Conservation (phyloP, 1,140 invertebrate genomes). For the Drosophila sechellia region DNA sequence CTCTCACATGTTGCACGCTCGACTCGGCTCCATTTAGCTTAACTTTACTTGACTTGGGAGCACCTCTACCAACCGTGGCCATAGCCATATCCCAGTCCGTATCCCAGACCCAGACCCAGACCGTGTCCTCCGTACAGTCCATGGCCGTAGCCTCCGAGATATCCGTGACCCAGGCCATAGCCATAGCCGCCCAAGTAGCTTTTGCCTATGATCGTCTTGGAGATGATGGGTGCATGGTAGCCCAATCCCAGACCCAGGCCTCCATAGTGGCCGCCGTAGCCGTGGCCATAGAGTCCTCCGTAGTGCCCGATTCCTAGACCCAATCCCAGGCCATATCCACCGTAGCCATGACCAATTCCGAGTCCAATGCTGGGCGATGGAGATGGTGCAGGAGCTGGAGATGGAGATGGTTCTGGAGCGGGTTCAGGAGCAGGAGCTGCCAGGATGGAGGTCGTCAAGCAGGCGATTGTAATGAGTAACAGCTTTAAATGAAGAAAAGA, state of each 20-base stretch:
- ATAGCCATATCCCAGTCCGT: constrained; percentile 67
- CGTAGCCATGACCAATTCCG: constrained; percentile 68
- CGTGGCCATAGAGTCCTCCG: constrained; percentile 20
- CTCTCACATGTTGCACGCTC: constrained; percentile 58
- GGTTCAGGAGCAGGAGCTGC: constrained; percentile 57
- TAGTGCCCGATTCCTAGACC: constrained; percentile 54
- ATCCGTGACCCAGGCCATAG: constrained; percentile 62
- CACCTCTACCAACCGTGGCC: constrained; percentile 54
- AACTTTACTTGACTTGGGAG: background rate
- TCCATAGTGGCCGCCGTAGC: constrained; percentile 46
- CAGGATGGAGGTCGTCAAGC: constrained; percentile 41
- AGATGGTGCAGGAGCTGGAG: constrained; percentile 21
- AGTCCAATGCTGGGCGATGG: constrained; percentile 60
- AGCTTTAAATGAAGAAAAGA: constrained; percentile 22
- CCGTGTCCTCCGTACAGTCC: constrained; percentile 67
- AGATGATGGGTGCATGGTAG: constrained; percentile 66
- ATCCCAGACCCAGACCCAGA: constrained; percentile 48
- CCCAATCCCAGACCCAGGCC: constrained; percentile 56
- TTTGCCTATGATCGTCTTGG: constrained; percentile 80
- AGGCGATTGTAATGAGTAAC: constrained; percentile 44
- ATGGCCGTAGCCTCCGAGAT: constrained; percentile 65
- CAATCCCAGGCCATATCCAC: constrained; percentile 51
- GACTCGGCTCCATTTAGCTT: constrained; percentile 1
- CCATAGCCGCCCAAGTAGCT: constrained; percentile 66
- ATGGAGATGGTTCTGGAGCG: constrained; percentile 45